Base-by-base conservation (phyloP, 1,140 invertebrate species). In the Drosophila suzukii region DNA sequence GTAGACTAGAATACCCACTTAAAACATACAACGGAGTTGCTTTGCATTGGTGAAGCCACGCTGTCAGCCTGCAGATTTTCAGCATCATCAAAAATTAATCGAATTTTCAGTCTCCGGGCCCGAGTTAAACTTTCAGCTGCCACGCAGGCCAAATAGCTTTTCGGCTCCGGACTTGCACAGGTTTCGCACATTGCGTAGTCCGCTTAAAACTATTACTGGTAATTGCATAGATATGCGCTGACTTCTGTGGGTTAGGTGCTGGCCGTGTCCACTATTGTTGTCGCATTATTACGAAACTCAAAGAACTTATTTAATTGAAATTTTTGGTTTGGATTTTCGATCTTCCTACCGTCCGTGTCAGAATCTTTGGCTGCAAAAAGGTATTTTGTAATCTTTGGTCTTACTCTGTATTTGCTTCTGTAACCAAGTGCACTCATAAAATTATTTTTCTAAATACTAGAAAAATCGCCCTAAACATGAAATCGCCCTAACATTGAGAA, bases 1-100 rank as follows among this genome's bases (percentile, higher is more conserved):
- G n/a, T n/a, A n/a, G n/a, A n/a, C n/a, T n/a, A n/a, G n/a, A n/a
- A n/a, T n/a, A n/a, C n/a, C n/a, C n/a, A n/a, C n/a, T n/a, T 20
- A 1, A 20, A 20, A 20, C 58, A 74, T 54, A 44, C 73, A 65
- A 7, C 43, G 59, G 36, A 67, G 73, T 85, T 74, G 75, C 65
- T 86, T 75, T 81, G 74, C 56, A 38, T 34, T 24, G 41, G 34
- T 51, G 72, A 71, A 57, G 47, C 59, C 60, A 32, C 65, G 80
- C 58, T 88, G 84, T 80, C 84, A 89, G 80, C 56, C 84, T 74
- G 75, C 80, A 84, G 81, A 89, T 89, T 89, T 88, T 59, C 84
- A 89, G 81, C 76, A 89, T 77, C 84, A 88, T 88, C 80, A 88
- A 89, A 89, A 89, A 89, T 89, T 89, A 89, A 89, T 89, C 84